phyloP scores from a whole-genome alignment of 2,113 vertebrate species.

The Aleadryas rufinucha region DNA sequence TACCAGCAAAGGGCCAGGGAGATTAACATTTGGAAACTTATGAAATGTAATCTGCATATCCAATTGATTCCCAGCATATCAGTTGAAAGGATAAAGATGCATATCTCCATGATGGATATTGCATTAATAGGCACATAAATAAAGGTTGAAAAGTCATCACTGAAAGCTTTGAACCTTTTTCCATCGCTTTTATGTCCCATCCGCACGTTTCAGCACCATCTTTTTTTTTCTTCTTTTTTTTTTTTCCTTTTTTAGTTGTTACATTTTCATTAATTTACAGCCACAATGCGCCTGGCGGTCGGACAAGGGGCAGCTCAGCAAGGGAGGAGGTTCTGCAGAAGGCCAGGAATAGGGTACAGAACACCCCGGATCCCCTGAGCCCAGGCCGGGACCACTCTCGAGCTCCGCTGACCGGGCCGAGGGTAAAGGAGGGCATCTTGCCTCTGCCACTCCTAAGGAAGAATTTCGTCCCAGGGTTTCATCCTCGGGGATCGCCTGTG shows the following conservation, averaged over 20 bases:
- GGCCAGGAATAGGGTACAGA: not conserved
- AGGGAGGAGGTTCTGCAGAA: not conserved
- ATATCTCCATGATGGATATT: conserved; percentile 81
- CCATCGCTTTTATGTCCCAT: conserved; percentile 32
- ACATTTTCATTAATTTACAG: not conserved
- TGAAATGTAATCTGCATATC: conserved; percentile 84
- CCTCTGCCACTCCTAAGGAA: not conserved
- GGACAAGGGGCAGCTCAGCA: not conserved
- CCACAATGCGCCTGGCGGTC: not conserved
- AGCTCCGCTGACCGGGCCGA: not conserved
- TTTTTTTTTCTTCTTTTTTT: not conserved
- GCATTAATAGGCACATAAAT: conserved; percentile 82
- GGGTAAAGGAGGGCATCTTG: not conserved
- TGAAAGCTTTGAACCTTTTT: conserved; percentile 74
- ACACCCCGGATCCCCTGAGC: too few species aligned
- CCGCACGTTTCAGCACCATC: not conserved
- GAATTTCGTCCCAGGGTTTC: not conserved
- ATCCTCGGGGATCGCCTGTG: not conserved
- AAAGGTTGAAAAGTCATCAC: conserved; percentile 76
- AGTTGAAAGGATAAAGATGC: conserved; percentile 83
- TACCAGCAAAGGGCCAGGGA: conserved; percentile 60
- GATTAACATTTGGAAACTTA: conserved; percentile 82
- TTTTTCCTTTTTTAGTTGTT: not conserved
- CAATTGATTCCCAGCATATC: conserved; percentile 84
- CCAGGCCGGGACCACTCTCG: not conserved